Conservation (phyloP, 2,888 invertebrate species). For the Poecilus cupreus region DNA sequence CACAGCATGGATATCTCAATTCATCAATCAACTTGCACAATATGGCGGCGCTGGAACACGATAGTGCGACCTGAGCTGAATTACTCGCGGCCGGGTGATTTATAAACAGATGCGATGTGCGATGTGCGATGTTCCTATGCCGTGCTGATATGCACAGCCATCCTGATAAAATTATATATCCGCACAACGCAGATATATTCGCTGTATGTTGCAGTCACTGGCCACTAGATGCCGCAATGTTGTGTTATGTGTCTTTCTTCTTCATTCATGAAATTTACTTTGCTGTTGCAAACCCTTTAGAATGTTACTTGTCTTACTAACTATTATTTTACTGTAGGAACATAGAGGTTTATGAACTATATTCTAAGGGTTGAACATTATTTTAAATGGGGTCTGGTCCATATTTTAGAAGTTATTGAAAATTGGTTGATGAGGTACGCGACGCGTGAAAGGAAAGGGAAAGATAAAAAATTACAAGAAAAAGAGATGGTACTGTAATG, state of each 20-base stretch:
- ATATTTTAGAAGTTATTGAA: too few species aligned
- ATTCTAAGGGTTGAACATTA: too few species aligned
- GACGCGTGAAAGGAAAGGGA: too few species aligned
- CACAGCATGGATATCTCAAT: conserved; percentile 52
- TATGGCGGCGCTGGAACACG: background rate
- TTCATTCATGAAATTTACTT: background rate
- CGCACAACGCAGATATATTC: background rate
- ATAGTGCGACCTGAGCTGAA: conserved; percentile 40
- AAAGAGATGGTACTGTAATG: too few species aligned
- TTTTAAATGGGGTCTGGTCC: too few species aligned
- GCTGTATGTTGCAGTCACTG: background rate
- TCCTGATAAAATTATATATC: conserved; percentile 36
- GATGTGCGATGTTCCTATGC: conserved; percentile 37
- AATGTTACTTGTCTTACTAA: too few species aligned
- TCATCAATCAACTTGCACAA: conserved; percentile 50
- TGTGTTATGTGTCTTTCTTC: background rate
- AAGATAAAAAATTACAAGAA: too few species aligned
- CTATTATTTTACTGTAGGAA: too few species aligned
- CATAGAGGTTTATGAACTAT: too few species aligned
- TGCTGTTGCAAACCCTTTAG: background rate
- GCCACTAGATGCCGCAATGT: background rate
- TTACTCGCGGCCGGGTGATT: conserved; percentile 49
- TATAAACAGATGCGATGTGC: conserved; percentile 56
- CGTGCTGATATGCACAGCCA: conserved; percentile 35
- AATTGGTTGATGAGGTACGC: too few species aligned